These are phyloP conservation scores for Chrysomela aeneicollis DNA, from an alignment of 2,888 invertebrate species.

Conservation along the genomic window DNA sequence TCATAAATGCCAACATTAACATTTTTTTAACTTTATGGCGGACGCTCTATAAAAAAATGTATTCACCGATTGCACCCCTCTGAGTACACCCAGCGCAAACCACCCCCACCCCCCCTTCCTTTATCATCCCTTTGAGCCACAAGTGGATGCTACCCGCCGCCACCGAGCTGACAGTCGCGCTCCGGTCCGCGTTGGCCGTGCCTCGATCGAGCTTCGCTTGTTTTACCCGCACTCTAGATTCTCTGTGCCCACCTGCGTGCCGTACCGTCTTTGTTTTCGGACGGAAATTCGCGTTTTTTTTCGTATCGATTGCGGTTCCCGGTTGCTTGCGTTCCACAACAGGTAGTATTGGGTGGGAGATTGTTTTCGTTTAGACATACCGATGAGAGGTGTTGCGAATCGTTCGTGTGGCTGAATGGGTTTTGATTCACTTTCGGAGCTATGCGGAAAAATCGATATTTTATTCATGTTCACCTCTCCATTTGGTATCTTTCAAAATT, in stretches of 20 bases:
- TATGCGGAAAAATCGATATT: too few relatives aligned
- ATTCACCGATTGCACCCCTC: too few relatives aligned
- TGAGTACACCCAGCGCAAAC: too few relatives aligned
- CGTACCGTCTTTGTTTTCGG: neutral
- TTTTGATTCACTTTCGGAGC: too few relatives aligned
- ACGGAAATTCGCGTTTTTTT: slow-evolving; percentile 1
- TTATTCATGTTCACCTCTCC: too few relatives aligned
- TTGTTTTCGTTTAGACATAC: too few relatives aligned
- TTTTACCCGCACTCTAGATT: slow-evolving; percentile 40
- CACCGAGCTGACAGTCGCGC: slow-evolving; percentile 46
- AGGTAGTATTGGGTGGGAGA: neutral
- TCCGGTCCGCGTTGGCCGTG: slow-evolving; percentile 31
- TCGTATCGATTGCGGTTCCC: neutral
- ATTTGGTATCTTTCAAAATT: too few relatives aligned
- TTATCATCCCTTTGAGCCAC: slow-evolving; percentile 43
- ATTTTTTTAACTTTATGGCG: too few relatives aligned
- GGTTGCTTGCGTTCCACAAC: neutral
- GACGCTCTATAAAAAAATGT: too few relatives aligned
- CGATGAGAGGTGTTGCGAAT: too few relatives aligned
- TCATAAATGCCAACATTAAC: too few relatives aligned
- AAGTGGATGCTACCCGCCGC: slow-evolving; percentile 45
- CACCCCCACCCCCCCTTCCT: slow-evolving; percentile 29
- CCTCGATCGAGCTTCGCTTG: slow-evolving; percentile 40
- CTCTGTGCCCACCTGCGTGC: slow-evolving; percentile 24
- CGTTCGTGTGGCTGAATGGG: too few relatives aligned